These are phyloP conservation scores for Perizoma affinitatum DNA, from an alignment of 2,888 invertebrate genomes.

Conservation along the genomic window DNA sequence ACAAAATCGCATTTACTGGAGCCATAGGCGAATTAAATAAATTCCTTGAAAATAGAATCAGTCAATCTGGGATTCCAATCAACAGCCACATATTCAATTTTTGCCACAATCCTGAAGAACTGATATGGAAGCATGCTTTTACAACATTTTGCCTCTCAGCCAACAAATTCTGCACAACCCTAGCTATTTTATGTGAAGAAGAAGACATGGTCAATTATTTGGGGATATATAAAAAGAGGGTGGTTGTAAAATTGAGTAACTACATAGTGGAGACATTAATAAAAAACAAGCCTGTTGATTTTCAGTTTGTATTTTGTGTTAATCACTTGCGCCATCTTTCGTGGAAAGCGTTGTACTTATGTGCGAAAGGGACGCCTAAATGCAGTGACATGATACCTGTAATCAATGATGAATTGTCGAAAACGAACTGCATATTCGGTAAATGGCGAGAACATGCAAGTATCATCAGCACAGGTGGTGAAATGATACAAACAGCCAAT, in stretches of 20 bases:
- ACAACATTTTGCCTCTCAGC: constrained; percentile 74
- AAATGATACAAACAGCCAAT: constrained; percentile 47
- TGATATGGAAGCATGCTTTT: constrained; percentile 73
- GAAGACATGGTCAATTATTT: constrained; percentile 60
- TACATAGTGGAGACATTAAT: constrained; percentile 63
- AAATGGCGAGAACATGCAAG: constrained; percentile 72
- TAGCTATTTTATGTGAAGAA: constrained; percentile 64
- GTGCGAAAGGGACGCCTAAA: constrained; percentile 66
- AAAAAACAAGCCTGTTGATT: constrained; percentile 56
- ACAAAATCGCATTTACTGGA: constrained; percentile 71
- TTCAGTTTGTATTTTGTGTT: constrained; percentile 68
- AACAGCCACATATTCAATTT: constrained; percentile 74
- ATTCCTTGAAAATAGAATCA: constrained; percentile 73
- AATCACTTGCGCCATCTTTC: constrained; percentile 76
- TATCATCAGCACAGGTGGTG: constrained; percentile 60
- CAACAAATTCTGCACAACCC: constrained; percentile 77
- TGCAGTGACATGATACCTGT: constrained; percentile 62
- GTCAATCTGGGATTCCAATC: constrained; percentile 74
- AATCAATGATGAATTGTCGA: constrained; percentile 63
- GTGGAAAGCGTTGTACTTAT: constrained; percentile 69
- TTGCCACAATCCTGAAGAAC: constrained; percentile 61
- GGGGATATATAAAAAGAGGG: constrained; percentile 65
- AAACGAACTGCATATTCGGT: constrained; percentile 73
- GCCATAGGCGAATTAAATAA: constrained; percentile 59
- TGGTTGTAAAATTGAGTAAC: constrained; percentile 71